phyloP scores from a whole-genome alignment of 1,140 invertebrate genomes.

The Maniola jurtina region DNA sequence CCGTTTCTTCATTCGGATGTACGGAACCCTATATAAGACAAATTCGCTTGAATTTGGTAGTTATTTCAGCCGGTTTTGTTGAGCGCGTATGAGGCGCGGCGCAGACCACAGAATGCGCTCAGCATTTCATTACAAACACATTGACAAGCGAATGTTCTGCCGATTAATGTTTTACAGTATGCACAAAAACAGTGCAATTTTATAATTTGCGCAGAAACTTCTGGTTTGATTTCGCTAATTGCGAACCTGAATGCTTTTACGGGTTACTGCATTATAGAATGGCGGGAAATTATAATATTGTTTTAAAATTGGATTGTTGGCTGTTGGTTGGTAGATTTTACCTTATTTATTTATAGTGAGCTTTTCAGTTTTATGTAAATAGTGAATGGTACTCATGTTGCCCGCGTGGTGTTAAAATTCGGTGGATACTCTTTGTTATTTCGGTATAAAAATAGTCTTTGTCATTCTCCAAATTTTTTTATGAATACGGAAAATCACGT shows the following conservation, averaged over 20 bases:
- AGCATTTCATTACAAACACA: slow-evolving; percentile 58
- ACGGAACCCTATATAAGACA: not conserved
- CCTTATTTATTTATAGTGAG: not conserved
- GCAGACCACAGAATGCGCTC: slow-evolving; percentile 48
- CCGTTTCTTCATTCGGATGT: too few species aligned
- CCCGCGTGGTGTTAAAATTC: too few species aligned
- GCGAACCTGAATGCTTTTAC: slow-evolving; percentile 32
- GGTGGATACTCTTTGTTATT: too few species aligned
- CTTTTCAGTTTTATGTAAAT: not conserved
- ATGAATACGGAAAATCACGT: too few species aligned
- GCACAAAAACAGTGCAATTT: slow-evolving; percentile 51
- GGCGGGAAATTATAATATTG: slow-evolving; percentile 5
- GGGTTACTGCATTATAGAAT: slow-evolving; percentile 4
- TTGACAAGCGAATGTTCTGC: slow-evolving; percentile 51
- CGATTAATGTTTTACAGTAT: slow-evolving; percentile 59
- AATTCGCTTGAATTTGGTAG: not conserved
- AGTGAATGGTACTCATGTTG: too few species aligned
- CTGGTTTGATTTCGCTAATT: slow-evolving; percentile 51
- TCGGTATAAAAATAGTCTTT: too few species aligned
- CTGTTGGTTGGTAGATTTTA: not conserved
- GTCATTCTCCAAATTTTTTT: too few species aligned
- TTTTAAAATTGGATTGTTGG: slow-evolving; percentile 12
- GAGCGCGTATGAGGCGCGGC: slow-evolving; percentile 28
- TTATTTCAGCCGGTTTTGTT: slow-evolving; percentile 28
- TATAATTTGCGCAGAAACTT: slow-evolving; percentile 46